Conservation (phyloP, 2,888 invertebrate species). For the Hydroisotoma schaefferi region DNA sequence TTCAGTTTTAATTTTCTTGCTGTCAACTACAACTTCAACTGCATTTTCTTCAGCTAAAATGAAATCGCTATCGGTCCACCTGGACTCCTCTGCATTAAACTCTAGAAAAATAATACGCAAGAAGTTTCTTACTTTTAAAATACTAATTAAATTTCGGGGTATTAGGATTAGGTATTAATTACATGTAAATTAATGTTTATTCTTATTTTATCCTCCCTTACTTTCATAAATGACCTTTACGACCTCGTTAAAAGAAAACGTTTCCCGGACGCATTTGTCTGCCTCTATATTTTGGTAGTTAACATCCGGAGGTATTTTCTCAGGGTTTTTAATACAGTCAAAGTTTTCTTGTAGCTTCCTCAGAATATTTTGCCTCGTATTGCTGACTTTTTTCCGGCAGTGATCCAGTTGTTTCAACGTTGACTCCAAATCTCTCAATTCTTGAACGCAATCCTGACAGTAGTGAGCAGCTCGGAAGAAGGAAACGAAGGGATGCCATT, state of each 20-base stretch:
- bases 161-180: no score
- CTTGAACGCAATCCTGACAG: slow-evolving; percentile 8
- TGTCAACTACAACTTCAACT: no score
- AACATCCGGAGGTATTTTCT: background rate
- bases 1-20: no score
- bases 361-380: no score
- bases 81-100: background rate
- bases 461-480: slow-evolving; percentile 10
- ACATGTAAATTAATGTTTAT: background rate
- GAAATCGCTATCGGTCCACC: background rate
- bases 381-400: slow-evolving; percentile 13
- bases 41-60: no score
- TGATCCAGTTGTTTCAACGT: slow-evolving; percentile 7
- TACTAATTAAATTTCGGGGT: background rate
- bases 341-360: background rate
- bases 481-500: slow-evolving; percentile 4
- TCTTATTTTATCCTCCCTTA: slow-evolving; percentile 8
- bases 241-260: slow-evolving; percentile 16
- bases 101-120: background rate
- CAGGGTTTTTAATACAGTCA: background rate
- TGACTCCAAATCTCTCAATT: slow-evolving; percentile 8
- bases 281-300: no score
- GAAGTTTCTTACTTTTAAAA: background rate
- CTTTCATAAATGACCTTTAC: slow-evolving; percentile 21
- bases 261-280: background rate